Evolutionary conservation across 2,113 vertebrate genomes (phyloP).

Genomic region (Corythornis vintsioides): DNA sequence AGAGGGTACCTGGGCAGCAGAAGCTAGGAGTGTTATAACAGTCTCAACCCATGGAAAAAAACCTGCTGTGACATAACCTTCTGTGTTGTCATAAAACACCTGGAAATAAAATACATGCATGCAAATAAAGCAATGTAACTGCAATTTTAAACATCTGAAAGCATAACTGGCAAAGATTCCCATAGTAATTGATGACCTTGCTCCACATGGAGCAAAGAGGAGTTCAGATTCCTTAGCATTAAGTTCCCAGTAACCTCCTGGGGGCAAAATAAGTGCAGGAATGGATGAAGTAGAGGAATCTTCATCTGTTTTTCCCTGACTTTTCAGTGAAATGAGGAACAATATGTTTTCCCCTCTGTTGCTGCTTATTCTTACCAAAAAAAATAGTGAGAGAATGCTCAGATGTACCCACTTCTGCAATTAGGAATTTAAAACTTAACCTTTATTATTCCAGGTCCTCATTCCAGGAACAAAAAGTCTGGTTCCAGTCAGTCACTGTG

Average conservation of each 20-base stretch:
- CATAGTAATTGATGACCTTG: background rate
- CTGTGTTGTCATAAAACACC: background rate
- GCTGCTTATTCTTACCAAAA: background rate
- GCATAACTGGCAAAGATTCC: background rate
- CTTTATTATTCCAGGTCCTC: slow-evolving; percentile 61
- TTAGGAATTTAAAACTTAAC: slow-evolving; percentile 36
- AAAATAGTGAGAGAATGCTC: background rate
- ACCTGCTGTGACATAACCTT: background rate
- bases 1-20: background rate
- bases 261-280: background rate
- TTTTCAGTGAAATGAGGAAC: background rate
- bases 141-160: background rate
- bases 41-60: background rate
- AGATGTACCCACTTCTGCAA: background rate
- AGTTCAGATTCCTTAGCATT: background rate
- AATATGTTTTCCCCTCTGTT: background rate
- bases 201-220: background rate
- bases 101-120: slow-evolving; percentile 1
- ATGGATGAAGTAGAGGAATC: background rate
- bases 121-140: background rate
- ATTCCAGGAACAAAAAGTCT: slow-evolving; percentile 78
- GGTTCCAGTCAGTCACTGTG: slow-evolving; percentile 77
- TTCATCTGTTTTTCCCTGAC: background rate
- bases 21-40: background rate
- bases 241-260: background rate